A percentile compares a stretch with the other conserved stretches of the same genome.
Conservation (phyloP, 30 jellyfish, hydroid and myxozoan genomes). For the Hydractinia echinata region DNA sequence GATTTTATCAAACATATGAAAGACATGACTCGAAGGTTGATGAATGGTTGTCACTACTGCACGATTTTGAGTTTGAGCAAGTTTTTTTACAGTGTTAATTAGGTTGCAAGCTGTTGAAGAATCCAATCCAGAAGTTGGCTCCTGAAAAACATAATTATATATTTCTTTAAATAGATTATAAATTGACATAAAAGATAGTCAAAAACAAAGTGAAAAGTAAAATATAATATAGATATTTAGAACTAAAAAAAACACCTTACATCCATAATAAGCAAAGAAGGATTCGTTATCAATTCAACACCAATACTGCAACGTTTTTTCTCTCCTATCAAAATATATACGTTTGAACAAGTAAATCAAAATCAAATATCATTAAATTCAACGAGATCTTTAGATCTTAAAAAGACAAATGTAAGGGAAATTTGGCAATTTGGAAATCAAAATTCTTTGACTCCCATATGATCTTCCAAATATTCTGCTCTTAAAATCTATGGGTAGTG, state of each 20-base stretch:
- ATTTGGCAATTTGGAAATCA: not conserved
- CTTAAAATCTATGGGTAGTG: no score
- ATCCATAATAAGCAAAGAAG: constrained; percentile 54
- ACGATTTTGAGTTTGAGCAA: constrained; percentile 38
- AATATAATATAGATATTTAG: not conserved
- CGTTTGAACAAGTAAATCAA: not conserved
- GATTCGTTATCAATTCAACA: constrained; percentile 53
- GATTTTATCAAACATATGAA: constrained; percentile 59
- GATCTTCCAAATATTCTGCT: no score
- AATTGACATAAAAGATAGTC: no score
- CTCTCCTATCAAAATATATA: constrained; percentile 39
- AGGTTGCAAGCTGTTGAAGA: constrained; percentile 50
- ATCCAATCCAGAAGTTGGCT: constrained; percentile 65
- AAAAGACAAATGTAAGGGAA: not conserved
- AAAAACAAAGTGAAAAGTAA: not conserved
- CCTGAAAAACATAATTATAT: constrained; percentile 20
- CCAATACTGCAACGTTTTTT: constrained; percentile 64
- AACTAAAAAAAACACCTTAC: constrained; percentile 24
- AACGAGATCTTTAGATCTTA: not conserved
- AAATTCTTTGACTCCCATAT: not conserved
- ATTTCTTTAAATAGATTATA: not conserved
- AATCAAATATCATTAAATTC: not conserved
- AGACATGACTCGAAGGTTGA: constrained; percentile 59
- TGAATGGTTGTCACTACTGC: constrained; percentile 47
- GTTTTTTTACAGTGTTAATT: constrained; percentile 27